Conservation (phyloP, 2,113 vertebrate genomes). For the Lophura nycthemera region DNA sequence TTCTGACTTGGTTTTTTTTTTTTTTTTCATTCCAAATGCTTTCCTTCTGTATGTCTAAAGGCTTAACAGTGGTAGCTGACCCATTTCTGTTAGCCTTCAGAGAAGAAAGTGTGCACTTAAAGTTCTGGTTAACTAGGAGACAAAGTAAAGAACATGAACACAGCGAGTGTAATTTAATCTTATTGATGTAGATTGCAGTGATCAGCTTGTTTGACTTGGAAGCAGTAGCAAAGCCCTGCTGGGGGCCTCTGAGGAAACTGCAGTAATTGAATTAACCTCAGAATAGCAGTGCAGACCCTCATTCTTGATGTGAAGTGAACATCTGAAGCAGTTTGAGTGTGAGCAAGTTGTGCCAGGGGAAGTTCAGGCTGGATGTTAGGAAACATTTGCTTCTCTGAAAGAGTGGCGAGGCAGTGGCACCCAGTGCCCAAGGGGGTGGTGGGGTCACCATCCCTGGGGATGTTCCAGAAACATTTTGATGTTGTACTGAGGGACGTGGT, state of each 20-base stretch:
- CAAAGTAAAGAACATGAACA: slow-evolving; percentile 30
- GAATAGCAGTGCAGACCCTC: not conserved
- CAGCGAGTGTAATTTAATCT: slow-evolving; percentile 12
- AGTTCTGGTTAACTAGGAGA: not conserved
- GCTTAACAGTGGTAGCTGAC: not conserved
- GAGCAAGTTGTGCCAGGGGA: not conserved
- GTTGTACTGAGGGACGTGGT: too few relatives aligned
- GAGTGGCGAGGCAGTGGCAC: too few relatives aligned
- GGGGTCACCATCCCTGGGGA: too few relatives aligned
- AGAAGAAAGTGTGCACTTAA: not conserved
- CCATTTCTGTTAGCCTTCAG: slow-evolving; percentile 1
- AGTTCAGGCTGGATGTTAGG: too few relatives aligned
- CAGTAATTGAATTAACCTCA: not conserved
- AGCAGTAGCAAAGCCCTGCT: slow-evolving; percentile 27
- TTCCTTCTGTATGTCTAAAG: slow-evolving; percentile 7
- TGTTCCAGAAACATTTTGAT: too few relatives aligned
- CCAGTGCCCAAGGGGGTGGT: too few relatives aligned
- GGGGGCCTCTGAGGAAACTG: slow-evolving; percentile 3
- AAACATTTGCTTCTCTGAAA: too few relatives aligned
- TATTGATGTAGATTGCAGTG: not conserved
- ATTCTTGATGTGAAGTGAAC: not conserved
- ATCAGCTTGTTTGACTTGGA: slow-evolving; percentile 42
- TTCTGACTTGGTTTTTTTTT: slow-evolving; percentile 21
- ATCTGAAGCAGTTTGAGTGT: not conserved
- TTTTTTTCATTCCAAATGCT: slow-evolving; percentile 24